Evolutionary conservation across 2,888 invertebrate genomes (phyloP), one percentile per base, ranked within the genome.

Genomic region (Netelia virgata): DNA sequence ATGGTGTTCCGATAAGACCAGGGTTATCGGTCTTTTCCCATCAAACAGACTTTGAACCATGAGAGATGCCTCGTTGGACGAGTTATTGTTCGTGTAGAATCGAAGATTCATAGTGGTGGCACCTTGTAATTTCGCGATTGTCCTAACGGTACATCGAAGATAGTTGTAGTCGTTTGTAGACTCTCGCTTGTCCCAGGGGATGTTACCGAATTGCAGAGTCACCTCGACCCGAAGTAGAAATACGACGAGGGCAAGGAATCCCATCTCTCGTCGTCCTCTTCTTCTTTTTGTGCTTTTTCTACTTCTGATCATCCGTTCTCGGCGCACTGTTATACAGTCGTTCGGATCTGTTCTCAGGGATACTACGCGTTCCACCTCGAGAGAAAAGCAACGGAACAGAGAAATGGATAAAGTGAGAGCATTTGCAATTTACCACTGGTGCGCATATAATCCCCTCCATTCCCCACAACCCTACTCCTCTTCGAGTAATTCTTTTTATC

Each of bases 121-220:
- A 53, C 64, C 50, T 70, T 73, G 80, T 80, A 81, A 77, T 81
- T 78, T 70, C 75, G 72, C 75, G 53, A 82, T 74, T 70, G 75
- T 75, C 82, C 61, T 74, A 70, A 69, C 59, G 59, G 50, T 78
- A 70, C 70, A 84, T 61, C 74, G 70, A 75, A 78, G 59, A 36
- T 82, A 70, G 53, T 84, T 64, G 66, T 82, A 57, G 74, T 63
- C 53, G 47, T 23, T 61, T 50, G 68, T 69, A 78, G 70, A 43
- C 14, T 14, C n/a, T 55, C 43, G 23, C 59, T 66, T 47, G 72
- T 75, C 75, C 70, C 78, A 10, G n/a, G 73, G 43, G 74, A 82
- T 61, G 28, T 28, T 61, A 75, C 50, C 20, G 23, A 75, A 84
- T 82, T 78, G 82, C 82, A 70, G 59, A 68, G 77, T 84, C 78